Conservation (phyloP, 2,113 vertebrate species). For the Alethe diademata region DNA sequence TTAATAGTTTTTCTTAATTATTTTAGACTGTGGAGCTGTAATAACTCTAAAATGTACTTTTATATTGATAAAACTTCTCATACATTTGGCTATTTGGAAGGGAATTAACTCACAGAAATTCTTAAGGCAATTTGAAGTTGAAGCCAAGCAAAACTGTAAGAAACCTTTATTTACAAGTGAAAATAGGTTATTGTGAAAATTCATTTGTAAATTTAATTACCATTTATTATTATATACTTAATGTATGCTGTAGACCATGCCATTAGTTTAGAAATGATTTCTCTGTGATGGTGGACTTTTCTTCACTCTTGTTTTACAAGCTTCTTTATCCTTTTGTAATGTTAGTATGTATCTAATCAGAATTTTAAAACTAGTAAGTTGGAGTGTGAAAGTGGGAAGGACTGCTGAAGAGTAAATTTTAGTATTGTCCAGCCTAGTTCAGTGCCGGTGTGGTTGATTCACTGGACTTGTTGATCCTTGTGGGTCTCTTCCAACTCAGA, state of each 20-base stretch:
- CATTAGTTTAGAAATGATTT: not conserved
- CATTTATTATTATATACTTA: not conserved
- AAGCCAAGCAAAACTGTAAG: not conserved
- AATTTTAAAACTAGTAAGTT: not conserved
- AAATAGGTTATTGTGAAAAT: not conserved
- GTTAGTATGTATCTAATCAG: not conserved
- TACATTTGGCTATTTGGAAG: not conserved
- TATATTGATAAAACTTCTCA: not conserved
- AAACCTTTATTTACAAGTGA: not conserved
- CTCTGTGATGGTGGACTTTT: not conserved
- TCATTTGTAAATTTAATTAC: not conserved
- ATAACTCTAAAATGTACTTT: not conserved
- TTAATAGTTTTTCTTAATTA: not conserved
- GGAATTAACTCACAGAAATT: not conserved
- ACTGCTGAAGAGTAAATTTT: not conserved
- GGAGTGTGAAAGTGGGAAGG: not conserved
- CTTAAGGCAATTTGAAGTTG: not conserved
- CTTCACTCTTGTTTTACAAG: not conserved
- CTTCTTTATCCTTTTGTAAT: not conserved
- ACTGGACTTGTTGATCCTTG: not conserved
- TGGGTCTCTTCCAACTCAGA: not conserved
- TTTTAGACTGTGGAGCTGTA: not conserved
- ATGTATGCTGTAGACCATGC: not conserved
- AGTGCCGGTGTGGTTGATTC: rapidly evolving
- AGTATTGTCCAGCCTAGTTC: not conserved